Conservation (phyloP, 2,888 invertebrate species). For the Tenthredo livida region DNA sequence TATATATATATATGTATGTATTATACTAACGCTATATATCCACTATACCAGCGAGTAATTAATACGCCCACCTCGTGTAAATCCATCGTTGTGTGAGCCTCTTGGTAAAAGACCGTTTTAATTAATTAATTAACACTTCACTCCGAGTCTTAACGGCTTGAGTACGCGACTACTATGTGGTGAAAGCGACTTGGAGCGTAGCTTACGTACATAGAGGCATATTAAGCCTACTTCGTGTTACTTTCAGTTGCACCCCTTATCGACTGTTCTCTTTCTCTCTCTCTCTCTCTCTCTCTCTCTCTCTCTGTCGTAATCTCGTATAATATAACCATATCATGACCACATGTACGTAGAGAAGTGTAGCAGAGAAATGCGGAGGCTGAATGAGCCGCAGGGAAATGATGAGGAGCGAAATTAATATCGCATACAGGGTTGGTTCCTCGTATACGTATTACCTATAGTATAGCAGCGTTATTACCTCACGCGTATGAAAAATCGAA, state of each 20-base stretch:
- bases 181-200: slow-evolving; percentile 29
- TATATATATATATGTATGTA: not conserved
- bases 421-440: not conserved
- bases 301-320: slow-evolving; percentile 33
- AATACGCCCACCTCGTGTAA: slow-evolving; percentile 45
- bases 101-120: slow-evolving; percentile 36
- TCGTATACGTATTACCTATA: not conserved
- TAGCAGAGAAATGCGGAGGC: slow-evolving; percentile 3
- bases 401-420: slow-evolving; percentile 29
- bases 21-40: not conserved
- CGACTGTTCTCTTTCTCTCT: slow-evolving; percentile 50
- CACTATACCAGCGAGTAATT: slow-evolving; percentile 26
- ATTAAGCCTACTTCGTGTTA: slow-evolving; percentile 10
- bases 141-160: slow-evolving; percentile 37
- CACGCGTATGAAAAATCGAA: not conserved
- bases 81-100: slow-evolving; percentile 36
- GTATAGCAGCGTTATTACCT: not conserved
- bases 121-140: slow-evolving; percentile 48
- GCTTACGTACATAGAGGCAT: not conserved
- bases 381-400: slow-evolving; percentile 4
- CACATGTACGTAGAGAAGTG: slow-evolving; percentile 22
- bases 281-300: slow-evolving; percentile 46
- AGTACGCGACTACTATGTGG: slow-evolving; percentile 31
- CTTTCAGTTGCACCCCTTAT: slow-evolving; percentile 35
- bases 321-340: slow-evolving; percentile 1